Conservation (phyloP, 2,888 invertebrate genomes). For the Aphodius sticticus region DNA sequence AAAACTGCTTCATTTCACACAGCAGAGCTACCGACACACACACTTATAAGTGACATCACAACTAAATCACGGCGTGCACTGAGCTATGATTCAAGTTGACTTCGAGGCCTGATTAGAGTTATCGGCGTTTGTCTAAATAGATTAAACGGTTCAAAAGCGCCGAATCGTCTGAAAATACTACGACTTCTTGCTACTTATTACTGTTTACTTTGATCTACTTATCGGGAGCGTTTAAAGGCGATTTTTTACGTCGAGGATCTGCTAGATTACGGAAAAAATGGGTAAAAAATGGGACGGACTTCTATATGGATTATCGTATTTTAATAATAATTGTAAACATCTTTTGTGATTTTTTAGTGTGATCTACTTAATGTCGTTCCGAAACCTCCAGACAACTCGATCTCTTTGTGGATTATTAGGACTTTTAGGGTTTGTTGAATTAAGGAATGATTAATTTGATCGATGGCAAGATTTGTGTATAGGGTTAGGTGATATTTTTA, state of each 20-base stretch:
- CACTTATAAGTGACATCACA: neutral
- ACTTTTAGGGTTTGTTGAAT: neutral
- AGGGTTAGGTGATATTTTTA: too few species aligned
- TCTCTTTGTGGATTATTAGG: neutral
- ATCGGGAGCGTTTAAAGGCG: neutral
- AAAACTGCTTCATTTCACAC: neutral
- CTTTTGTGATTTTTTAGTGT: neutral
- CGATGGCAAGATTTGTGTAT: neutral
- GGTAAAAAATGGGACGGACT: neutral
- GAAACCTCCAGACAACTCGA: neutral
- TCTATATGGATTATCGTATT: neutral
- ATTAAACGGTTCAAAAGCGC: neutral
- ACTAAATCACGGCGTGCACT: neutral
- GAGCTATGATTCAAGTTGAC: neutral
- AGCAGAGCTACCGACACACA: neutral
- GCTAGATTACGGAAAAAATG: neutral
- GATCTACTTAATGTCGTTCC: neutral
- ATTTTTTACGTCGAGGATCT: neutral
- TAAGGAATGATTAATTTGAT: neutral
- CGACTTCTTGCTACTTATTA: neutral
- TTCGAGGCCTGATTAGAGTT: conserved; percentile 4
- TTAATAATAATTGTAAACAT: neutral
- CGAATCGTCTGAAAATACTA: neutral
- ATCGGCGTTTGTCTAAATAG: neutral
- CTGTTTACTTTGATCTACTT: conserved; percentile 4